Conservation (phyloP, 2,888 invertebrate species). For the Morpho deidamia region DNA sequence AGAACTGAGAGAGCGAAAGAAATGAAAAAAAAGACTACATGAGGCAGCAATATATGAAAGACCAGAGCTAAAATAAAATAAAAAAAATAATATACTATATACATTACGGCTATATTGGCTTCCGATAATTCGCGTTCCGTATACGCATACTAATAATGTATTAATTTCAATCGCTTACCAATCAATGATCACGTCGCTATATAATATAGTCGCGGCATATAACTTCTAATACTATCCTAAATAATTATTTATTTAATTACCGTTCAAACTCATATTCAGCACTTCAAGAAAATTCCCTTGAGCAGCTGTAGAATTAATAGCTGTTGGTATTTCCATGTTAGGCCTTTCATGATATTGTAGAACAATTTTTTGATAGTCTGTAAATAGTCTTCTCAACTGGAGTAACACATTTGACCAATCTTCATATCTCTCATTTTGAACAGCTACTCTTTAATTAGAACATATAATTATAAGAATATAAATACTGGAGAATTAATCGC, state of each 20-base stretch:
- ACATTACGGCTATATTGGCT: too few relatives aligned
- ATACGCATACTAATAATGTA: too few relatives aligned
- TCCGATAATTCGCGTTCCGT: too few relatives aligned
- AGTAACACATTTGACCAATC: slow-evolving; percentile 97
- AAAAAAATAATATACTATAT: too few relatives aligned
- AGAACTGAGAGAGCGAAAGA: too few relatives aligned
- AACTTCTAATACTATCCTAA: not conserved
- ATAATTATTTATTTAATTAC: slow-evolving; percentile 67
- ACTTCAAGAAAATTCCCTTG: slow-evolving; percentile 99
- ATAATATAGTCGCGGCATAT: too few relatives aligned
- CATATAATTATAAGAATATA: not conserved
- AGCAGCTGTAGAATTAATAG: slow-evolving; percentile 92
- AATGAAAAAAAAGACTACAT: too few relatives aligned
- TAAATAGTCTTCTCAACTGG: slow-evolving; percentile 91
- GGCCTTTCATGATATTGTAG: slow-evolving; percentile 91
- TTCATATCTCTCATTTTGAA: slow-evolving; percentile 98
- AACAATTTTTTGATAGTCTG: slow-evolving; percentile 92
- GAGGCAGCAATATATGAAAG: too few relatives aligned
- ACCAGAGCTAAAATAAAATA: too few relatives aligned
- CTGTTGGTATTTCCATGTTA: slow-evolving; percentile 85
- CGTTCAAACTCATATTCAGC: slow-evolving; percentile 98
- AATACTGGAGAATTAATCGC: too few relatives aligned
- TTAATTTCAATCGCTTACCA: too few relatives aligned
- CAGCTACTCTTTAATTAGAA: slow-evolving; percentile 85
- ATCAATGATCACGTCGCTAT: too few relatives aligned